Conservation (phyloP, 1,140 invertebrate species). For the Temnothorax nylanderi region DNA sequence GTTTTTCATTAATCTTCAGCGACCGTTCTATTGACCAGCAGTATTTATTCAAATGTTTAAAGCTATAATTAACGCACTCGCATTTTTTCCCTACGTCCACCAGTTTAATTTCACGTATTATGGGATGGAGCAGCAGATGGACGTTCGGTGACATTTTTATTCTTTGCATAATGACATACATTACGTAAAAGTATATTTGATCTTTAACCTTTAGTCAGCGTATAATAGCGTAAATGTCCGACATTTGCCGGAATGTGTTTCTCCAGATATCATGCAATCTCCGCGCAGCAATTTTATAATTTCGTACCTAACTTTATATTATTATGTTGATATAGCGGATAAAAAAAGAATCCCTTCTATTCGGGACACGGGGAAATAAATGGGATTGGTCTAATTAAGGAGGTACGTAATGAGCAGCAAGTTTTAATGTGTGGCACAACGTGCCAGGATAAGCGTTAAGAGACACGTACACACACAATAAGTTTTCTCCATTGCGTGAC, state of each 20-base stretch:
- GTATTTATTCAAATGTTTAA: not conserved
- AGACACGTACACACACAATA: constrained; percentile 16
- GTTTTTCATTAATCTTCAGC: not conserved
- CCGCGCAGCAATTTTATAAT: not conserved
- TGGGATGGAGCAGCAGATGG: not conserved
- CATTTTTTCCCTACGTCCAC: not conserved
- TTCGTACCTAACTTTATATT: not conserved
- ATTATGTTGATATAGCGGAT: not conserved
- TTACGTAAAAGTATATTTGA: not conserved
- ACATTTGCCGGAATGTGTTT: not conserved
- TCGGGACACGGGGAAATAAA: constrained; percentile 5
- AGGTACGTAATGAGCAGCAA: constrained; percentile 18
- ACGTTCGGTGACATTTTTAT: not conserved
- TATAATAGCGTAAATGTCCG: not conserved
- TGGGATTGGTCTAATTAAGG: constrained; percentile 11
- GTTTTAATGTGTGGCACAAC: constrained; percentile 8
- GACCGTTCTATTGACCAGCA: not conserved
- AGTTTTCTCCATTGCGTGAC: constrained; percentile 42
- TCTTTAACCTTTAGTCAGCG: not conserved
- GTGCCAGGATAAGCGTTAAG: constrained; percentile 11
- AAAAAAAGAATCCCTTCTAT: not conserved
- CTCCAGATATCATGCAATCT: not conserved
- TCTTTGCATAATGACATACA: not conserved
- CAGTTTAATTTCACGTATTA: not conserved
- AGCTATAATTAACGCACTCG: not conserved